phyloP scores from a whole-genome alignment of 2,797 vertebrate genomes.

The Nannoperca australis region DNA sequence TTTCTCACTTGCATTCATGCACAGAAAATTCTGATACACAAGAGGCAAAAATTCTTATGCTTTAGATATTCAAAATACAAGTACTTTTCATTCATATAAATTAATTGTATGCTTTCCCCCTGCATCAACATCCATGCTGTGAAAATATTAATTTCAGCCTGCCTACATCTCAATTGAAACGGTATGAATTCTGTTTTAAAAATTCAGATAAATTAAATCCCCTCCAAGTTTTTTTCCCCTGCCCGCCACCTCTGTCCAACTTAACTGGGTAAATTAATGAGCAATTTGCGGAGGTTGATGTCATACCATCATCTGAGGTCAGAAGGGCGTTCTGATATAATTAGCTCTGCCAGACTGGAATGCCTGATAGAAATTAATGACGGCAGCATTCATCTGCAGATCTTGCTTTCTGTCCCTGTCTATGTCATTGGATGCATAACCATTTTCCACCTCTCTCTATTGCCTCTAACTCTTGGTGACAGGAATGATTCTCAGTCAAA shows the following conservation, averaged over 20 bases:
- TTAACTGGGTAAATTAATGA: constrained; percentile 76
- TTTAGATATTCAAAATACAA: constrained; percentile 2
- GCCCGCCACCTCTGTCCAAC: constrained; percentile 57
- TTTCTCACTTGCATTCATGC: neutral
- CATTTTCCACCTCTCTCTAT: neutral
- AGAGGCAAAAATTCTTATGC: neutral
- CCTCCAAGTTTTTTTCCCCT: constrained; percentile 27
- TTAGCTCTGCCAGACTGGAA: constrained; percentile 76
- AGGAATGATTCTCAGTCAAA: constrained; percentile 9
- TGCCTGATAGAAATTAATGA: constrained; percentile 78
- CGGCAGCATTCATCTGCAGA: constrained; percentile 5
- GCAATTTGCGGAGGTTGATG: constrained; percentile 69
- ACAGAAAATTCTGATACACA: constrained; percentile 4
- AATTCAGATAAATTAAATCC: constrained; percentile 63
- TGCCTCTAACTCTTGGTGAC: constrained; percentile 7
- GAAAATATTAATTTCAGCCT: constrained; percentile 11
- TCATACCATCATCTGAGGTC: constrained; percentile 58
- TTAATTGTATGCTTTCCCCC: neutral
- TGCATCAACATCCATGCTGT: neutral
- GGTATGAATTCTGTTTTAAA: constrained; percentile 44
- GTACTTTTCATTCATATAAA: neutral
- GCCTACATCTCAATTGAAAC: constrained; percentile 33
- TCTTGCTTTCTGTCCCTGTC: constrained; percentile 14
- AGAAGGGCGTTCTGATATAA: constrained; percentile 67
- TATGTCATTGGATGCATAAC: constrained; percentile 18